phyloP scores from a whole-genome alignment of 2,888 invertebrate genomes.

The Ephialtes manifestator region DNA sequence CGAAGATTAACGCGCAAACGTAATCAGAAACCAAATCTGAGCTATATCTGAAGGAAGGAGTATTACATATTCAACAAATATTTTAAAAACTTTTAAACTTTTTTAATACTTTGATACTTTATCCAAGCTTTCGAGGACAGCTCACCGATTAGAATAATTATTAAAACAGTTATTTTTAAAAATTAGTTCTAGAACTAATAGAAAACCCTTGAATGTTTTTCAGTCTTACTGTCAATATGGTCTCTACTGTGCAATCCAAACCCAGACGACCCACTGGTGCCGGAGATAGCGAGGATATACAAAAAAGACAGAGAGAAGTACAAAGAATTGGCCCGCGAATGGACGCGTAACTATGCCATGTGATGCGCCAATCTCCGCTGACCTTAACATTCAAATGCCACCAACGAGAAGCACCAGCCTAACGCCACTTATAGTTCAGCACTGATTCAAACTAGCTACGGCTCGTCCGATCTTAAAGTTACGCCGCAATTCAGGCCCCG shows the following conservation, averaged over 20 bases:
- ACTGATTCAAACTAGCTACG: conserved; percentile 84
- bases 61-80: too few relatives aligned
- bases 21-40: too few relatives aligned
- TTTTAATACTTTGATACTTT: too few relatives aligned
- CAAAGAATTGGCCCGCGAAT: conserved; percentile 99
- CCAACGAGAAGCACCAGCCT: conserved; percentile 85
- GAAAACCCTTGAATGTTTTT: too few relatives aligned
- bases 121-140: too few relatives aligned
- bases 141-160: too few relatives aligned
- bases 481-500: conserved; percentile 80
- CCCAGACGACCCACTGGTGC: conserved; percentile 99
- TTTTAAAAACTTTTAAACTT: too few relatives aligned
- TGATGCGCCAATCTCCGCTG: conserved; percentile 91
- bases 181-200: too few relatives aligned
- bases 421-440: conserved; percentile 86
- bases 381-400: conserved; percentile 85
- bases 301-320: conserved; percentile 99
- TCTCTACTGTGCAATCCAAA: conserved; percentile 99
- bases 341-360: conserved; percentile 99
- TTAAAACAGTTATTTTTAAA: too few relatives aligned
- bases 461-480: conserved; percentile 83
- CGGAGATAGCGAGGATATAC: conserved; percentile 99
- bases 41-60: too few relatives aligned
- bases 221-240: conserved; percentile 99
- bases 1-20: too few relatives aligned